Percentiles rank a stretch among this genome's conserved stretches.
Conservation (phyloP, 2,888 invertebrate species). For the Leptarthrus brevirostris region DNA sequence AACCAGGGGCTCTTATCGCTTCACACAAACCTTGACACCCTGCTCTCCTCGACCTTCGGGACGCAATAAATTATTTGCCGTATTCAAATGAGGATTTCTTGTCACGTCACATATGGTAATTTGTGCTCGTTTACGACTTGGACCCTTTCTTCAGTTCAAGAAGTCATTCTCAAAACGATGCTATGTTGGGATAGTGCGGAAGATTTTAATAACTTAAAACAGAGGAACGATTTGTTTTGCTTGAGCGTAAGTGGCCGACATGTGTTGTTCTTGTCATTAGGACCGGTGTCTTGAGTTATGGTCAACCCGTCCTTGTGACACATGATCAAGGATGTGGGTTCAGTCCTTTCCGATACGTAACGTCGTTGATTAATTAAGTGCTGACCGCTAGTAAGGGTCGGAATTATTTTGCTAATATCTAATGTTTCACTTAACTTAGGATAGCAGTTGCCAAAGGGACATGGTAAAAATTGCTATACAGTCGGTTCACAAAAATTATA, state of each 20-base stretch:
- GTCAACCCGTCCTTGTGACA: constrained; percentile 27
- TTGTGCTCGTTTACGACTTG: constrained; percentile 55
- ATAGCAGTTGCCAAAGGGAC: neutral
- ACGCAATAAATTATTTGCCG: constrained; percentile 54
- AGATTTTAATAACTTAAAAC: constrained; percentile 36
- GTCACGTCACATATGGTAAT: constrained; percentile 59
- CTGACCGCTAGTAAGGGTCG: constrained; percentile 19
- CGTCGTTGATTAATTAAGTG: constrained; percentile 45
- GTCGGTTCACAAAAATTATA: too few species aligned
- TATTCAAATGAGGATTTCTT: constrained; percentile 58
- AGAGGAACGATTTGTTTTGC: constrained; percentile 50
- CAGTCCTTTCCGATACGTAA: constrained; percentile 31
- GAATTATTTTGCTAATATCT: constrained; percentile 42
- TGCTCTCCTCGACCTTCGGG: neutral
- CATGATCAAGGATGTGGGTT: constrained; percentile 42
- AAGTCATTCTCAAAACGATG: constrained; percentile 1
- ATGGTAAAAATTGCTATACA: neutral
- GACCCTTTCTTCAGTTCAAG: constrained; percentile 27
- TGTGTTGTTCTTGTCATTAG: constrained; percentile 54
- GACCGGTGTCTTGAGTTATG: constrained; percentile 49
- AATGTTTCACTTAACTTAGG: constrained; percentile 44
- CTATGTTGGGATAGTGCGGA: neutral
- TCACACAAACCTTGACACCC: constrained; percentile 26
- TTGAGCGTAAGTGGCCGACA: constrained; percentile 51
- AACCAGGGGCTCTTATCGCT: constrained; percentile 41